Evolutionary conservation across 2,797 vertebrate genomes (phyloP), one percentile per base, ranked within the genome.

Genomic region (Bradypus variegatus): DNA sequence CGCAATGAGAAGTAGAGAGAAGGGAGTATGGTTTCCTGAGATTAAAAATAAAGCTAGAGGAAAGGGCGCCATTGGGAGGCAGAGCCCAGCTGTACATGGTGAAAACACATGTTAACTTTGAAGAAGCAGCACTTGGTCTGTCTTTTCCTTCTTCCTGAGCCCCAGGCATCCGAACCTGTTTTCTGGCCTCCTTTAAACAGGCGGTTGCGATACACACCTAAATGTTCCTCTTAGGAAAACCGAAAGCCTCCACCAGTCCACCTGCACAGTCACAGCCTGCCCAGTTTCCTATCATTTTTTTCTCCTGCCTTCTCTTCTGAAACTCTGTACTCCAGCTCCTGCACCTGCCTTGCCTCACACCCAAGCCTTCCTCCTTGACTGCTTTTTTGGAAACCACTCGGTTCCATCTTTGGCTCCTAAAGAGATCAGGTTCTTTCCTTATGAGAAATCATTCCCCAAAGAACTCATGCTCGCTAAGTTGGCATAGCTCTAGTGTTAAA

Each of bases 11-110:
- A 81, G 70, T 85, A 86, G 58, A 48, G n/a, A 2, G 82, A 41
- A 8, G 82, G 85, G 85, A 95, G 91, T 58, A 36, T 80, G 85
- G 48, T 36, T 94, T 96, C 95, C 92, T 62, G 94, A 70, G 80
- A 95, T 69, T 77, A 90, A 92, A 96, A 94, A 86, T 92, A 94
- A 89, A 96, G 89, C 6, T 9, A 19, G 12, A 86, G 85, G 91
- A 92, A 92, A 95, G 93, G 87, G 77, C 53, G 65, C 93, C 92
- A 78, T 86, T 73, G 58, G 11, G 76, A 91, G 88, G 84, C 86
- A 95, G 82, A 77, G 70, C 89, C 94, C 90, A 38, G 0, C 78
- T 94, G 94, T 77, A 79, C 58, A 4, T 31, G 62, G 81, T 90
- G 86, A 89, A 96, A 92, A 92, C 0, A 1, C 83, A 11, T 60